phyloP scores from a whole-genome alignment of 2,797 vertebrate species.

The Enteromius trimaculatus region DNA sequence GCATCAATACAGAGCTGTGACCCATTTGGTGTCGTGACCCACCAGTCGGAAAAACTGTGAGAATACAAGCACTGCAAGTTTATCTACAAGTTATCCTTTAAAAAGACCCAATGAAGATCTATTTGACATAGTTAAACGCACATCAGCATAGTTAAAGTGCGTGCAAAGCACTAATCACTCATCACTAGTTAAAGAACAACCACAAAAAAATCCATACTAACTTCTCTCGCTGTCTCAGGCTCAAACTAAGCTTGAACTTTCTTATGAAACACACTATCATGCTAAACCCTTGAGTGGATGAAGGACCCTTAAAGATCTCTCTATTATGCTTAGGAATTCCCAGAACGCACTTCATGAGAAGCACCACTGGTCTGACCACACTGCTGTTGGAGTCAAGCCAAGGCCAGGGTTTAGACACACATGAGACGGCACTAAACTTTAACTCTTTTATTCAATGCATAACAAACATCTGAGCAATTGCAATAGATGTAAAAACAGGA shows the following conservation, averaged over 20 bases:
- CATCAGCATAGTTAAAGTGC: neutral
- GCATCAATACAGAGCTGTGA: neutral
- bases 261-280: neutral
- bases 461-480: neutral
- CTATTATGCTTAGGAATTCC: constrained; percentile 54
- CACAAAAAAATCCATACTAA: constrained; percentile 27
- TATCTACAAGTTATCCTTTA: neutral
- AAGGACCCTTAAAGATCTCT: constrained; percentile 18
- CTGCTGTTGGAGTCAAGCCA: neutral
- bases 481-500: neutral
- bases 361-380: constrained; percentile 1
- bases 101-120: neutral
- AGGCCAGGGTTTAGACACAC: neutral
- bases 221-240: neutral
- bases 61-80: neutral
- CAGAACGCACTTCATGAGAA: constrained; percentile 55
- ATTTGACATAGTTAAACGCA: constrained; percentile 1
- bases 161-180: neutral
- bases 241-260: neutral
- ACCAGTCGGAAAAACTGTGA: neutral
- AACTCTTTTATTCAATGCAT: neutral
- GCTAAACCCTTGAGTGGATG: constrained; percentile 5
- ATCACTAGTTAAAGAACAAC: constrained; percentile 22
- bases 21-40: neutral
- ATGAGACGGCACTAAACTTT: neutral